Evolutionary conservation across 2,113 vertebrate genomes (phyloP).

Genomic region (Motacilla alba): DNA sequence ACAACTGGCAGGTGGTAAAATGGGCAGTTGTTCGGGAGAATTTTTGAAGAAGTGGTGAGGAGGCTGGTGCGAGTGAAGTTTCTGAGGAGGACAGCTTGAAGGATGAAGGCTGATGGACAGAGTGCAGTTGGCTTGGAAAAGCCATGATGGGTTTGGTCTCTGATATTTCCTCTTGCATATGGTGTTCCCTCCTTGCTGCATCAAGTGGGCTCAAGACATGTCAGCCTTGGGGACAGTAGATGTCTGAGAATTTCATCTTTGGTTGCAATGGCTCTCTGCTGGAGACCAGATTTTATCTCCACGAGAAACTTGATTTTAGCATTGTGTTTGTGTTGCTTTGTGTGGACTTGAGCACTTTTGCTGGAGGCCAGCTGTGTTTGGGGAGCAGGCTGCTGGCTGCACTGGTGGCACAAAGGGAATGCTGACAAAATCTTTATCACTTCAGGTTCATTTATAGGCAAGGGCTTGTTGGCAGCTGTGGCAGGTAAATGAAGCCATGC

Average conservation of each 20-base stretch:
- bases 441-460: neutral
- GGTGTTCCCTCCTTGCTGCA: neutral
- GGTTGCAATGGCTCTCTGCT: neutral
- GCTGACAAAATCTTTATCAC: neutral
- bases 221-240: neutral
- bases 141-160: fast-evolving
- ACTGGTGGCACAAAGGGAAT: neutral
- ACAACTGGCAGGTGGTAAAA: neutral
- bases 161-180: neutral
- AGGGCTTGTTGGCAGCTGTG: neutral
- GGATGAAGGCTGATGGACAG: neutral
- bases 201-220: fast-evolving
- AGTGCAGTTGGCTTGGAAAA: neutral
- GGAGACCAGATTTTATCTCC: neutral
- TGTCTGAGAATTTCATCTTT: neutral
- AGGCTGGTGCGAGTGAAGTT: neutral
- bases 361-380: neutral
- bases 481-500: neutral
- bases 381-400: neutral
- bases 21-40: neutral
- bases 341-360: fast-evolving
- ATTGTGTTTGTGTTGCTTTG: fast-evolving
- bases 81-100: neutral
- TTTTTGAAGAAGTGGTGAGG: neutral
- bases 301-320: neutral